These are phyloP conservation scores for Pardosa pseudoannulata DNA, from an alignment of 2,888 invertebrate genomes.

Conservation along the genomic window DNA sequence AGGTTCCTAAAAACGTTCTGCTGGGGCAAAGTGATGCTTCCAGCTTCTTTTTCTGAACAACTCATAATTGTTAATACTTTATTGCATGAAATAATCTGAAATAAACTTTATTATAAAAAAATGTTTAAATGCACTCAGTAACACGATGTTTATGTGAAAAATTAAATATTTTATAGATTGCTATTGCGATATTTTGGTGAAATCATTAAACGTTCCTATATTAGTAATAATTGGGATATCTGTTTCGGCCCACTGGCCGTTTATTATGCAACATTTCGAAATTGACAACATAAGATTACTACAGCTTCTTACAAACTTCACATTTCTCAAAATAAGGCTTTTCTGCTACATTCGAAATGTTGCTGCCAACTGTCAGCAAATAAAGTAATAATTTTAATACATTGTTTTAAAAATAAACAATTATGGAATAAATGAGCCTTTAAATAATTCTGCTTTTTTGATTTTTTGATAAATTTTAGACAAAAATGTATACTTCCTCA, in stretches of 20 bases:
- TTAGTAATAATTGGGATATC: neutral
- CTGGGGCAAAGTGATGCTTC: slow-evolving; percentile 80
- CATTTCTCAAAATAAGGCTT: neutral
- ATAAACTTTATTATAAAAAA: neutral
- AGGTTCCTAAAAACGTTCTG: slow-evolving; percentile 82
- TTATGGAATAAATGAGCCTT: no score
- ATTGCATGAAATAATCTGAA: neutral
- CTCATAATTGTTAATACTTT: slow-evolving; percentile 15
- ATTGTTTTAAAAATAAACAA: no score
- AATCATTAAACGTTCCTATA: no score
- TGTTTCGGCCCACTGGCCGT: neutral
- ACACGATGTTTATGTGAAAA: no score
- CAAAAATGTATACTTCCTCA: no score
- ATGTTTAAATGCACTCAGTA: no score
- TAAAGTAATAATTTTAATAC: no score
- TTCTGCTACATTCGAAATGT: neutral
- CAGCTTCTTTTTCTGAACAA: slow-evolving; percentile 76
- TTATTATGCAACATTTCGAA: neutral
- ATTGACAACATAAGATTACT: neutral
- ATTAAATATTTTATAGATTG: no score
- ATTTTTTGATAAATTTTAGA: no score
- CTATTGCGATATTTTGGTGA: no score
- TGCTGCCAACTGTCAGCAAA: neutral
- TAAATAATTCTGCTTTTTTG: no score
- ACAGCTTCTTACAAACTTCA: neutral